Evolutionary conservation across 2,888 invertebrate species (phyloP), one percentile per base, ranked within the genome.

Genomic region (Congeria kusceri): DNA sequence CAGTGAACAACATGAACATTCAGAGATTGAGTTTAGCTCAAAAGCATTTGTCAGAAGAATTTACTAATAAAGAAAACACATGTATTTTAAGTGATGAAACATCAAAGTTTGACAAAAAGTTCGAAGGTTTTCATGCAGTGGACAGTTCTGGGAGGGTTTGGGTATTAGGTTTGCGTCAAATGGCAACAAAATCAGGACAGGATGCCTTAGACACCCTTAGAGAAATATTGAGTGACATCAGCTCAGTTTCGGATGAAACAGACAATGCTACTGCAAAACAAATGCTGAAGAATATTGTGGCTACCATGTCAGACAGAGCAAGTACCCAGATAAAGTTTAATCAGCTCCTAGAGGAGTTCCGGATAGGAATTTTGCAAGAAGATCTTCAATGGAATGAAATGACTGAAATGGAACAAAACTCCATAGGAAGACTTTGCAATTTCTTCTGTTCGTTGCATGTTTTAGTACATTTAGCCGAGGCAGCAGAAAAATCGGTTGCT

Each of bases 161-260:
- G 77, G 68, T 73, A 27, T 61, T 80, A 29, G 80, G 80, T 13
- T 29, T 80, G n/a, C 57, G 80, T 32, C 66, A 83, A 47, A 76
- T 83, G 73, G 71, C 80, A 23, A 73, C 80, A 47, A 64, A 71
- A 20, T 63, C 57, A 7, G 57, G 64, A 15, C 64, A 71, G 56
- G 64, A 62, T 23, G 64, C 64, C 18, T 49, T 71, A 20, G 39
- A 53, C 2, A 71, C 71, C 23, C 63, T 62, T 23, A 71, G 63
- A 28, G 39, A 71, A 63, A 63, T 71, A 53, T 46, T 71, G 18
- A 56, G 57, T 39, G 71, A 64, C 58, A 71, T 64, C 57, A 64
- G 64, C 56, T 57, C 63, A 23, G 71, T 64, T 49, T 71, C 71
- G 29, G 9, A 28, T 13, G 64, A n/a, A 57, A 57, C 29, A 56